Conservation (phyloP, 2,113 vertebrate species). For the Elaphurus davidianus region DNA sequence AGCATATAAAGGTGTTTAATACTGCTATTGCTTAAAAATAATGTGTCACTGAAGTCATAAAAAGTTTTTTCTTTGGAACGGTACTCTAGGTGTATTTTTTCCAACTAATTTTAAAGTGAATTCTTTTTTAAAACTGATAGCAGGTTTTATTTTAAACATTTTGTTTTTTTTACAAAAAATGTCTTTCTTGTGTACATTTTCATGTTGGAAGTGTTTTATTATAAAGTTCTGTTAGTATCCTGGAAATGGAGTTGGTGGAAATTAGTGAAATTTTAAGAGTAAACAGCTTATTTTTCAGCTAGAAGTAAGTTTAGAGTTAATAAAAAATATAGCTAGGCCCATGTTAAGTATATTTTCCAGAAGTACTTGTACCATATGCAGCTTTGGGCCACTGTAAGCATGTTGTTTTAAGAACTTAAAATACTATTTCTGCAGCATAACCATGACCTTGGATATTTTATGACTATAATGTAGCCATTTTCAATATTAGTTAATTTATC, state of each 20-base stretch:
- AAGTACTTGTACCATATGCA: not conserved
- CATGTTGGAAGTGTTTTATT: not conserved
- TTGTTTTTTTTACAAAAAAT: not conserved
- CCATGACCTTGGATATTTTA: constrained; percentile 26
- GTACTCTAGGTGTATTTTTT: constrained; percentile 56
- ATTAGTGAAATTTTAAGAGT: not conserved
- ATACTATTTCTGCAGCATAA: not conserved
- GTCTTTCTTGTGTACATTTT: not conserved
- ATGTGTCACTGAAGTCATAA: constrained; percentile 50
- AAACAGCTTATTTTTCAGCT: constrained; percentile 42
- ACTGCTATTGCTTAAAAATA: constrained; percentile 14
- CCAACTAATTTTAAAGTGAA: constrained; percentile 28
- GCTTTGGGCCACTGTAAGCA: constrained; percentile 15
- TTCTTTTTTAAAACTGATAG: not conserved
- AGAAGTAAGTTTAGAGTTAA: constrained; percentile 30
- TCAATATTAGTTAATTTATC: constrained; percentile 11
- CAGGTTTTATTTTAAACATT: constrained; percentile 31
- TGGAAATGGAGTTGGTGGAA: constrained; percentile 11
- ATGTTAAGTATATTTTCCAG: not conserved
- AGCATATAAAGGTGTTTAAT: constrained; percentile 15
- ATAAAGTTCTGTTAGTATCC: constrained; percentile 11
- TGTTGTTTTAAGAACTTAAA: constrained; percentile 25
- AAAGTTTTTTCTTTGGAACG: constrained; percentile 32
- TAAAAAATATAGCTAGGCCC: not conserved
- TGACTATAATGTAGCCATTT: constrained; percentile 40